Evolutionary conservation across 2,797 vertebrate genomes (phyloP), one percentile per base, ranked within the genome.

Genomic region (Botia almorhae): DNA sequence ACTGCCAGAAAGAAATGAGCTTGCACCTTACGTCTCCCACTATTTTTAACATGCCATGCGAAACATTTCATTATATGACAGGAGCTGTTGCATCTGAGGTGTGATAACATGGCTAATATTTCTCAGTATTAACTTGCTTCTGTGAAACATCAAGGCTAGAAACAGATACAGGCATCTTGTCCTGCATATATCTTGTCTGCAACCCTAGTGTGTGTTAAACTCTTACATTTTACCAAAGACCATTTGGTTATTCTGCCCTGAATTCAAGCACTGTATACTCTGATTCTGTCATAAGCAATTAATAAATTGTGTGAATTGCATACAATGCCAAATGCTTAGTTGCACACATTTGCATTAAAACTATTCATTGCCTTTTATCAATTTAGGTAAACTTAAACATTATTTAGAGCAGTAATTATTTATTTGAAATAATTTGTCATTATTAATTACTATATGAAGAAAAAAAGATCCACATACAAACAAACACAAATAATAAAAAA

Each of bases 1-100:
- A 86, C 81, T 3, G 71, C 71, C 50, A 85, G 50, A 74, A 86
- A 71, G 69, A 84, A 83, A 68, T 68, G 58, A 74, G 16, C 58
- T 26, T 19, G 71, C 51, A 33, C 7, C n/a, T 46, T 68, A 6
- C 17, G 13, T 17, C 61, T 2, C 3, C 7, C 17, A 64, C 17
- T 14, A 36, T 36, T 16, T 6, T 39, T 0, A 23, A 64, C 36
- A 51, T 51, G 51, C 11, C 51, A 53, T 17, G 14, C 11, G 7
- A 53, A 53, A 53, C 51, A 53, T 7, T 50, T 50, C 11, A 13
- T 64, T 51, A 33, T n/a, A 65, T 23, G 13, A 12, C 4, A 53
- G 33, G 1, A 23, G 48, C 8, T 43, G 7, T 26, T 39, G 36
- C 7, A 69, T 77, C 58, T 69, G 58, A 68, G 26, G 36, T 58